A percentile compares a stretch with the other conserved stretches of the same genome.
These are phyloP conservation scores for Barnardius zonarius DNA, from an alignment of 2,113 vertebrate species.

Conservation along the genomic window DNA sequence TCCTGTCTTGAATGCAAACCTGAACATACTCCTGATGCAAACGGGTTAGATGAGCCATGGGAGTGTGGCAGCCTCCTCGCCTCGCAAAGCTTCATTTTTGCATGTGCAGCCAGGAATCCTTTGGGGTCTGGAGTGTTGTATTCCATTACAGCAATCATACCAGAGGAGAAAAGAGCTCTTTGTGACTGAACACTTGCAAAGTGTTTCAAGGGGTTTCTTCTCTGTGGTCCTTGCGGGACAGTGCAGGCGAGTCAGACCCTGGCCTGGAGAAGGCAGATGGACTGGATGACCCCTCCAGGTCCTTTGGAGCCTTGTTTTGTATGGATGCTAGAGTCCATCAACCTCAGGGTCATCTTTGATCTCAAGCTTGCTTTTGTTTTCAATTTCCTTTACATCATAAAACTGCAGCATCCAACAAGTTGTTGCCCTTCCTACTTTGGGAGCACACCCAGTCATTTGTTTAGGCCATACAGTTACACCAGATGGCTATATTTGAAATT, in stretches of 20 bases:
- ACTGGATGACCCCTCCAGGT: neutral
- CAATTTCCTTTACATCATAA: slow-evolving; percentile 29
- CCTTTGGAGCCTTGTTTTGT: neutral
- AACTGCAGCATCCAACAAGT: neutral
- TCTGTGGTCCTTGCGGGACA: neutral
- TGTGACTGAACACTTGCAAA: neutral
- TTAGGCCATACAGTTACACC: neutral
- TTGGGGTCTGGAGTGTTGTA: neutral
- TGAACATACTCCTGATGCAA: neutral
- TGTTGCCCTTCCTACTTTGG: neutral
- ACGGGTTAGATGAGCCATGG: neutral
- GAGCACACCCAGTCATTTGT: slow-evolving; percentile 3
- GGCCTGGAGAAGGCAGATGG: slow-evolving; percentile 36
- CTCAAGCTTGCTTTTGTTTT: slow-evolving; percentile 41
- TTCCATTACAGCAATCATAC: neutral
- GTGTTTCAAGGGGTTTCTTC: neutral
- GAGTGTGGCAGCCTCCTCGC: neutral
- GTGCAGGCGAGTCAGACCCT: neutral
- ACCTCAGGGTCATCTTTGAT: slow-evolving; percentile 45
- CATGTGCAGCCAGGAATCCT: neutral
- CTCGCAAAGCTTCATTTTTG: neutral
- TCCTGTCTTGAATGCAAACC: neutral
- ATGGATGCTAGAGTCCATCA: neutral
- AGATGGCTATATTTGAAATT: slow-evolving; percentile 25
- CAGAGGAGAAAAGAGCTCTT: neutral